phyloP scores from a whole-genome alignment of 2,888 invertebrate genomes.

The Oscheius onirici region DNA sequence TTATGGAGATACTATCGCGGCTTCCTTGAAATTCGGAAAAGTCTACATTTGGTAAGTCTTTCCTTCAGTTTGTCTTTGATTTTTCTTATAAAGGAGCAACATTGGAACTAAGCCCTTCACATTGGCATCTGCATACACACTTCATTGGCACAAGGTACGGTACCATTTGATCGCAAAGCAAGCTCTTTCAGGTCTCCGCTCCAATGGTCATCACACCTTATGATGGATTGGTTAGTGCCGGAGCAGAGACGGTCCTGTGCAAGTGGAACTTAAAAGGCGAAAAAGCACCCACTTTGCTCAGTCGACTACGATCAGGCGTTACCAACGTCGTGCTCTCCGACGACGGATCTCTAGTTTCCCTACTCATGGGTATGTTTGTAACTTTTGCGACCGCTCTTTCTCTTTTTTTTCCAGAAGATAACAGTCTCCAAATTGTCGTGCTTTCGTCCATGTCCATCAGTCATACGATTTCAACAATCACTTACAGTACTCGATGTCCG shows the following conservation, averaged over 20 bases:
- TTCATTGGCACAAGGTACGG: constrained; percentile 36
- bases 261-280: constrained; percentile 35
- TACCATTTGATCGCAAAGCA: not conserved
- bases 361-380: constrained; percentile 42
- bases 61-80: not conserved
- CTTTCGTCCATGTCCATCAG: constrained; percentile 56
- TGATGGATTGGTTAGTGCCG: constrained; percentile 46
- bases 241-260: constrained; percentile 47
- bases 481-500: constrained; percentile 40
- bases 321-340: constrained; percentile 32
- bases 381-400: not conserved
- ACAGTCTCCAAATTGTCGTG: constrained; percentile 53
- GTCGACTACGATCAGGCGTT: constrained; percentile 44
- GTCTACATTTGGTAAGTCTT: constrained; percentile 31
- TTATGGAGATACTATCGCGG: constrained; percentile 35
- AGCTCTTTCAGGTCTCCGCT: constrained; percentile 21
- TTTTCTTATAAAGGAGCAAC: not conserved
- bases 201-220: constrained; percentile 41
- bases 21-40: constrained; percentile 36
- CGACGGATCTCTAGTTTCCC: constrained; percentile 38
- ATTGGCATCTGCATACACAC: constrained; percentile 9
- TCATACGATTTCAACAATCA: constrained; percentile 36
- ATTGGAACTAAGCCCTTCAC: not conserved
- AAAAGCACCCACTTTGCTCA: constrained; percentile 38
- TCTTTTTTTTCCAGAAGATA: constrained; percentile 52